These are phyloP conservation scores for Metacarcinus magister DNA, from an alignment of 2,888 invertebrate species.

Conservation along the genomic window DNA sequence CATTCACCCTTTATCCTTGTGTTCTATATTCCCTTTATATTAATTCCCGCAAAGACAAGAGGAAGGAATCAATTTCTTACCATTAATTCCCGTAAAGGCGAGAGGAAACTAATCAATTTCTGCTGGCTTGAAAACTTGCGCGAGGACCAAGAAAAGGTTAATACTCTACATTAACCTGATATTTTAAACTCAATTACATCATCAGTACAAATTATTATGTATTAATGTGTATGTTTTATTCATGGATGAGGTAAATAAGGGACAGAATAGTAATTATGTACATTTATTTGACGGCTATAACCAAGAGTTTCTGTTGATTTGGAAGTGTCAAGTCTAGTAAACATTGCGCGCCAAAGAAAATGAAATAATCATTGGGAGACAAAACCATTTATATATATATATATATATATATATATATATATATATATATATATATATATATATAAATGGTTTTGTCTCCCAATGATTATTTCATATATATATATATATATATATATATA, in stretches of 20 bases:
- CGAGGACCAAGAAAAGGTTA: background rate
- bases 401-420: background rate
- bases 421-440: background rate
- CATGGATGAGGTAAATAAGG: too few species aligned
- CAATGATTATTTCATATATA: too few species aligned
- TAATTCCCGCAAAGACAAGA: background rate
- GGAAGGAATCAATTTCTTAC: background rate
- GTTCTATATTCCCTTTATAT: background rate
- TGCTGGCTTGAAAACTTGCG: background rate
- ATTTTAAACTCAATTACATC: background rate
- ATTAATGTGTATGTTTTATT: too few species aligned
- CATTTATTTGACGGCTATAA: too few species aligned
- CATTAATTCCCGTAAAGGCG: background rate
- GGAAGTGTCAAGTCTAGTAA: too few species aligned
- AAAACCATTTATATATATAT: too few species aligned
- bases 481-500: too few species aligned
- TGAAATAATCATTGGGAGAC: too few species aligned
- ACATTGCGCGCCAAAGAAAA: too few species aligned
- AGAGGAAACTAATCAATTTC: background rate
- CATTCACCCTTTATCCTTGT: background rate
- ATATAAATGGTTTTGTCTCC: background rate
- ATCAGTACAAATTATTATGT: too few species aligned
- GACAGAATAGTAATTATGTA: too few species aligned
- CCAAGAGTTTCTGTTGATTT: too few species aligned
- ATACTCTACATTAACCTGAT: background rate